Conservation (phyloP, 2,797 vertebrate species). For the Kryptolebias ocellatus region DNA sequence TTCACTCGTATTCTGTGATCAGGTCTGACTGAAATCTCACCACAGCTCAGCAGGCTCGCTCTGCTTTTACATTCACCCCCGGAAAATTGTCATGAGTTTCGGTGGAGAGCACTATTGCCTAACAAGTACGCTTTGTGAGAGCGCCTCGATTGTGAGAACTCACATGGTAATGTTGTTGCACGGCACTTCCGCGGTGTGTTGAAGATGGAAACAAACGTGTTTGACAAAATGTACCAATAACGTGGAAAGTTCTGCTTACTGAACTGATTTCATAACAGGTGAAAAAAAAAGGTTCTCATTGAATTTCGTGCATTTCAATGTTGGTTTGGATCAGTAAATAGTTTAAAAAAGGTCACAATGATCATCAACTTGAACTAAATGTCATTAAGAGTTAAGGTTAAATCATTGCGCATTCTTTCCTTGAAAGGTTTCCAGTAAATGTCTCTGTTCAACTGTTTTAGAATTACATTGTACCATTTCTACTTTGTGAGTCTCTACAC, state of each 20-base stretch:
- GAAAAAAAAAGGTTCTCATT: neutral
- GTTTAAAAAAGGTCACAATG: constrained; percentile 22
- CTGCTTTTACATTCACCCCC: constrained; percentile 32
- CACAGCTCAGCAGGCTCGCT: constrained; percentile 28
- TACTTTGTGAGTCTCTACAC: constrained; percentile 65
- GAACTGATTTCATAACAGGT: constrained; percentile 17
- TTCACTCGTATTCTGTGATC: constrained; percentile 41
- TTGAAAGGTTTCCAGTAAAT: constrained; percentile 47
- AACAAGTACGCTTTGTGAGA: constrained; percentile 28
- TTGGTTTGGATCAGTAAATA: constrained; percentile 23
- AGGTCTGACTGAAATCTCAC: constrained; percentile 54
- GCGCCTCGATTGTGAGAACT: constrained; percentile 47
- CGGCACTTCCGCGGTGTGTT: constrained; percentile 18
- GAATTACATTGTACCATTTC: constrained; percentile 46
- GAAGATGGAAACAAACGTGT: constrained; percentile 24
- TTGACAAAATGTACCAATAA: constrained; percentile 7
- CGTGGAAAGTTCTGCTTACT: constrained; percentile 18
- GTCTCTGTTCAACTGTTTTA: constrained; percentile 40
- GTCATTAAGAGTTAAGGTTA: constrained; percentile 18
- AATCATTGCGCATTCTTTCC: constrained; percentile 40
- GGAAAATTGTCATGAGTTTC: constrained; percentile 59
- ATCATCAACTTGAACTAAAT: constrained; percentile 39
- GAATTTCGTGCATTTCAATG: neutral
- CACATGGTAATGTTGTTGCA: constrained; percentile 22
- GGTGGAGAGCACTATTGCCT: constrained; percentile 31